Base-by-base conservation (phyloP, 2,797 vertebrate species). In the Aulostomus chinensis region DNA sequence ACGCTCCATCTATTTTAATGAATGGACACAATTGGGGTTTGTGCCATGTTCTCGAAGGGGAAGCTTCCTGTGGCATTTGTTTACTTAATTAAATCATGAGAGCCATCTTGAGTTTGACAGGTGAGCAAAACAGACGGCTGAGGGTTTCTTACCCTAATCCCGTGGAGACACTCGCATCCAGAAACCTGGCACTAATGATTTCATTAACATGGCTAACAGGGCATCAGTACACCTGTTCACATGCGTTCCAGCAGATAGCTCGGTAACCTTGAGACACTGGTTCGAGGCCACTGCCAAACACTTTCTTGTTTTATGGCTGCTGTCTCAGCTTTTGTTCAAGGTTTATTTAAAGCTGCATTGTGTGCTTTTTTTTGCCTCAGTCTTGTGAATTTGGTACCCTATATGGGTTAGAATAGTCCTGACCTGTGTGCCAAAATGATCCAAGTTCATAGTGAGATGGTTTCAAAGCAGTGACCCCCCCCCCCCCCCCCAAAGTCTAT, bases 181-280 rank as follows among this genome's bases (percentile, higher is more conserved):
- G 61, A 73, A 81, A 67, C 65, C 73, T 88, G 86, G 79, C 88
- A 82, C 82, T 88, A 85, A 90, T 88, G 76, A 87, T 86, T 89
- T 85, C 80, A 90, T 90, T 85, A 88, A 88, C 85, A 89, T 83
- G 80, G 76, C 76, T 85, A 87, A 86, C 73, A 69, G 81, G 88
- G 77, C 80, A 80, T 73, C 60, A 37, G 54, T 86, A 89, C 86
- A 91, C 86, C 87, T 90, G 87, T 84, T 89, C 82, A 65, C 68
- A 68, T 42, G 69, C 68, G 31, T 74, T 61, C 66, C 74, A 63
- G 56, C 82, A 67, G 76, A 76, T 81, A 73, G 74, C 68, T 68
- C 18, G 3, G 78, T 89, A 86, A 90, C 88, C 87, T 91, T 88
- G 84, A 84, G 68, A 76, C 68, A 43, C 71, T 39, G 46, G 65